These are phyloP conservation scores for Silurus meridionalis DNA, from an alignment of 2,113 vertebrate species.

Conservation along the genomic window DNA sequence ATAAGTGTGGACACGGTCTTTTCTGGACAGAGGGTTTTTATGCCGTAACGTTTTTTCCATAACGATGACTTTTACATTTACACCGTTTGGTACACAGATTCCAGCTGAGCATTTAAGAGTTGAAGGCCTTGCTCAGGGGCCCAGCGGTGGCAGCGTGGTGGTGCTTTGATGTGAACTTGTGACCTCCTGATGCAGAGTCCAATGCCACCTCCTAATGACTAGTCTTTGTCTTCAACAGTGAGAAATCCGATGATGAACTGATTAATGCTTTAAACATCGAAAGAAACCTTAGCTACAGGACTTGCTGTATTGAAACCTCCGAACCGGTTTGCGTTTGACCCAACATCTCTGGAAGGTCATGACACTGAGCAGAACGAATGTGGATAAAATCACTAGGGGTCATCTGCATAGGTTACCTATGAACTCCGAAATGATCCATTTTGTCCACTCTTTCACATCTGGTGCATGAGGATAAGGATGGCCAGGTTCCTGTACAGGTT, in stretches of 20 bases:
- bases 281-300: too few species aligned
- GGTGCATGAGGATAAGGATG: slow-evolving; percentile 1
- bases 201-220: not conserved
- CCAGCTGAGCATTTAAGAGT: too few species aligned
- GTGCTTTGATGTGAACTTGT: too few species aligned
- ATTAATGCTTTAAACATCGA: not conserved
- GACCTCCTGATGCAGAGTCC: too few species aligned
- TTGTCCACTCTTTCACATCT: slow-evolving; percentile 28
- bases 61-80: not conserved
- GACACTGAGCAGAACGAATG: slow-evolving; percentile 25
- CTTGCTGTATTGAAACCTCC: not conserved
- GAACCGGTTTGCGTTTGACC: not conserved
- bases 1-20: too few species aligned
- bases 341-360: slow-evolving; percentile 26
- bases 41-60: not conserved
- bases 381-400: slow-evolving; percentile 34
- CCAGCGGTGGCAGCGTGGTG: too few species aligned
- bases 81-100: too few species aligned
- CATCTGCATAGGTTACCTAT: slow-evolving; percentile 45
- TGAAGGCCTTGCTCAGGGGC: too few species aligned
- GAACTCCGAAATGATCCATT: not conserved
- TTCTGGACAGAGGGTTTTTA: not conserved
- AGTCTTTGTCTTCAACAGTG: not conserved
- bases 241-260: not conserved
- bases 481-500: slow-evolving; percentile 9